Percentiles rank a stretch among this genome's conserved stretches.
These are phyloP conservation scores for Amphiura filiformis DNA, from an alignment of 35 echinoderm and acorn worm genomes.

Conservation along the genomic window DNA sequence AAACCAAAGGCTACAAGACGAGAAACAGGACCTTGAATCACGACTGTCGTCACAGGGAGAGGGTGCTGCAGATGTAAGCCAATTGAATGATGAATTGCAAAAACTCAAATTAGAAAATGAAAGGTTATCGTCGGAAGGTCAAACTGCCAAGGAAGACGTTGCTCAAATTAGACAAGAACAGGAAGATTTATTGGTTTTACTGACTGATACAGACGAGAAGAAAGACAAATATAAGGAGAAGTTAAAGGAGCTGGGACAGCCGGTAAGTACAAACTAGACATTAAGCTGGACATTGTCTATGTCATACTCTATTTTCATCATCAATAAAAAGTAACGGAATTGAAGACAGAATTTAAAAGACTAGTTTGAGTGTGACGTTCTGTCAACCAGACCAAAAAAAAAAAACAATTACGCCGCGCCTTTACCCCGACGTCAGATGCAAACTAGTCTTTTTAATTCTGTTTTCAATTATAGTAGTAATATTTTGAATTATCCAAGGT, in stretches of 20 bases:
- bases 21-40: slow-evolving; percentile 57
- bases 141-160: slow-evolving; percentile 25
- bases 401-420: too few relatives aligned
- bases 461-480: too few relatives aligned
- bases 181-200: slow-evolving; percentile 84
- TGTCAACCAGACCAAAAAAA: too few relatives aligned
- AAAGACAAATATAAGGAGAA: slow-evolving; percentile 71
- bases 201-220: slow-evolving; percentile 85
- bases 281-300: too few relatives aligned
- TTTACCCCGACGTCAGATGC: too few relatives aligned
- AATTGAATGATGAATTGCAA: slow-evolving; percentile 19
- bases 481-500: too few relatives aligned
- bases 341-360: too few relatives aligned
- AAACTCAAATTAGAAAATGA: slow-evolving; percentile 33
- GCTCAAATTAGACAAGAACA: slow-evolving; percentile 48
- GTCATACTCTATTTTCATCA: too few relatives aligned
- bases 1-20: slow-evolving; percentile 46
- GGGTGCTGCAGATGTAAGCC: background rate
- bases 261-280: slow-evolving; percentile 45
- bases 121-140: slow-evolving; percentile 9
- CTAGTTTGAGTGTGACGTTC: too few relatives aligned
- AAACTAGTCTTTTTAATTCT: too few relatives aligned
- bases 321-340: too few relatives aligned
- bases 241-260: slow-evolving; percentile 72
- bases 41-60: slow-evolving; percentile 27